Evolutionary conservation across 1,140 invertebrate genomes (phyloP), one percentile per base, ranked within the genome.

Genomic region (Harpegnathos saltator): DNA sequence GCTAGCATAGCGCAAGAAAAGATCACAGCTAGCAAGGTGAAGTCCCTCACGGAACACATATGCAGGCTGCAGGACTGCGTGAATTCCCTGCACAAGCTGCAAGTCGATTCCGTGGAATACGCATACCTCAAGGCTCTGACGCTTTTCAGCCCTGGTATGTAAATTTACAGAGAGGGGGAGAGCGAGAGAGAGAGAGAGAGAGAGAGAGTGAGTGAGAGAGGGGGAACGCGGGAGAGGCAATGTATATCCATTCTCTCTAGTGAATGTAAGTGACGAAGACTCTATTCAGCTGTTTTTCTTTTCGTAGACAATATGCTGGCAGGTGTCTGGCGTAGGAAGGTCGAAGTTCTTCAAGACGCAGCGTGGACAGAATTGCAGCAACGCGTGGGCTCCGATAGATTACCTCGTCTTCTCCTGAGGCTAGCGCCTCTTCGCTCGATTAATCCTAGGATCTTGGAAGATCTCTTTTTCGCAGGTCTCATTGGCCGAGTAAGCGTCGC

Each of bases 401-500:
- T 97, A 91, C 95, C 96, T 38, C 96, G 95, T 92, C 95, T 97
- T 38, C 94, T 98, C 50, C 94, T 98, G 62, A 95, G 97, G 89
- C 95, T 99, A 62, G 97, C 97, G 0, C 96, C 97, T 11, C 94
- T 99, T 24, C 95, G 97, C 61, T 96, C 96, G 58, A 96, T 99
- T 89, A 96, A 97, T 66, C 96, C 97, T 1, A 94, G 96, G 52
- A 96, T 98, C 52, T 95, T 99, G 88, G 98, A 99, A 93, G 98
- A 99, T 91, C 95, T 99, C 48, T 99, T 99, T 94, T 98, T 98
- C 92, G 97, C 98, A 15, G 97, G 98, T 22, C 95, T 99, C 50
- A 97, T 98, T 52, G 98, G 98, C n/a, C 98, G 97, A 91, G 97
- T 98, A 80, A 97, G 98, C 94, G 98, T 99, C 78, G 97, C 98